A percentile compares a stretch with the other conserved stretches of the same genome.
phyloP scores from a whole-genome alignment of 2,797 vertebrate species.

The Rhinatrema bivittatum region DNA sequence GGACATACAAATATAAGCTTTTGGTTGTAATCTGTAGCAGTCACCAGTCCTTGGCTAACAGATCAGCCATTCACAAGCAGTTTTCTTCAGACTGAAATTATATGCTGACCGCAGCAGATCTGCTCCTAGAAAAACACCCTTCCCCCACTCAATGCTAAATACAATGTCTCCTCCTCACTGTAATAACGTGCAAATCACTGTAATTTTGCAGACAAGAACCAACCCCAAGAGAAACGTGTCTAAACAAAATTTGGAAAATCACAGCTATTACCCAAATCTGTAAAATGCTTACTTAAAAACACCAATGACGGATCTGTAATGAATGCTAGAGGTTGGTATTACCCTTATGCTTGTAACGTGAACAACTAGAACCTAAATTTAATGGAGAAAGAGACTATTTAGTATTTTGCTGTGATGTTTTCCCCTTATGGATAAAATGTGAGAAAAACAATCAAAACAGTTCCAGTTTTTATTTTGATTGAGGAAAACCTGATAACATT shows the following conservation, averaged over 20 bases:
- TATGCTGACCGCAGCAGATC: conserved; percentile 64
- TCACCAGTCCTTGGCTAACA: conserved; percentile 59
- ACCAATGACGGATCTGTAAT: conserved; percentile 33
- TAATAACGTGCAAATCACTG: conserved; percentile 66
- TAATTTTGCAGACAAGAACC: conserved; percentile 60
- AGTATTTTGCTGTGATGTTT: no score
- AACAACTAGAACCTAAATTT: no score
- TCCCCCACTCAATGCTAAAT: conserved; percentile 57
- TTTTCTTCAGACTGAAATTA: conserved; percentile 66
- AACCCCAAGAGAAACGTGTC: conserved; percentile 59
- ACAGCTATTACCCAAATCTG: conserved; percentile 61
- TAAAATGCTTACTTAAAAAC: conserved; percentile 55
- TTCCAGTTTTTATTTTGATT: no score
- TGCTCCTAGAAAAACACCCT: conserved; percentile 59
- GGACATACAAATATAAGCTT: conserved; percentile 36
- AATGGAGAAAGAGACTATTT: no score
- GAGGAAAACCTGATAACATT: no score
- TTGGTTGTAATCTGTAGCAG: conserved; percentile 46
- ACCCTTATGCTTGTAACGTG: no score
- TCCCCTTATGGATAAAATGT: no score
- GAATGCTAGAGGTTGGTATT: no score
- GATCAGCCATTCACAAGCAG: conserved; percentile 63
- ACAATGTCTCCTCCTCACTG: conserved; percentile 59
- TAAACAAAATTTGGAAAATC: conserved; percentile 65
- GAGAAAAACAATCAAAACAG: no score